Percentiles rank a stretch among this genome's conserved stretches.
Evolutionary conservation across 2,888 invertebrate species (phyloP).

Genomic region (Oxystoma pomonae): DNA sequence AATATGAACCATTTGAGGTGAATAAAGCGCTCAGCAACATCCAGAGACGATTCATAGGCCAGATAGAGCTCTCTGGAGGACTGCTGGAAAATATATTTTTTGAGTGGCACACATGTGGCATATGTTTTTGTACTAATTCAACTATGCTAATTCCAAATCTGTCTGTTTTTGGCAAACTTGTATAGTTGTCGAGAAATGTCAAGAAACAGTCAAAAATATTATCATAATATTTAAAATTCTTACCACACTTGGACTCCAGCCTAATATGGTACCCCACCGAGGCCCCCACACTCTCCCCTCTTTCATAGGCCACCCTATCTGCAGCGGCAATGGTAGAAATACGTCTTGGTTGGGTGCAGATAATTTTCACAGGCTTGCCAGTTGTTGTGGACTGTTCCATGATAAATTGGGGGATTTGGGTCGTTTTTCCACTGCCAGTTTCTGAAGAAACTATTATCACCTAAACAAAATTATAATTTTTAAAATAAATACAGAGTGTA

Average conservation of each 20-base stretch:
- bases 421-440: slow-evolving; percentile 93
- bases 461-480: slow-evolving; percentile 8
- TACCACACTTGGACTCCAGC: slow-evolving; percentile 73
- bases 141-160: no score
- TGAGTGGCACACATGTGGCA: no score
- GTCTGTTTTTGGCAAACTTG: no score
- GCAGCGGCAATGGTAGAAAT: slow-evolving; percentile 88
- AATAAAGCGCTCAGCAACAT: no score
- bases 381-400: slow-evolving; percentile 66
- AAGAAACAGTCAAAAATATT: no score
- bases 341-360: slow-evolving; percentile 91
- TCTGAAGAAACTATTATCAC: slow-evolving; percentile 69
- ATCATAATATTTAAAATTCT: no score
- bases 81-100: no score
- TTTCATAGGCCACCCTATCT: slow-evolving; percentile 72
- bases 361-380: slow-evolving; percentile 69
- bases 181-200: no score
- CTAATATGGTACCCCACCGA: slow-evolving; percentile 75
- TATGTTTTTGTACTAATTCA: no score
- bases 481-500: neutral
- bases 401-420: slow-evolving; percentile 92
- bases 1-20: no score
- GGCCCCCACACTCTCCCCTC: slow-evolving; percentile 52
- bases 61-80: no score
- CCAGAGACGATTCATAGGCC: no score